These are phyloP conservation scores for Stichopus horrens DNA, from an alignment of 53 echinoderm and acorn worm genomes.

Conservation along the genomic window DNA sequence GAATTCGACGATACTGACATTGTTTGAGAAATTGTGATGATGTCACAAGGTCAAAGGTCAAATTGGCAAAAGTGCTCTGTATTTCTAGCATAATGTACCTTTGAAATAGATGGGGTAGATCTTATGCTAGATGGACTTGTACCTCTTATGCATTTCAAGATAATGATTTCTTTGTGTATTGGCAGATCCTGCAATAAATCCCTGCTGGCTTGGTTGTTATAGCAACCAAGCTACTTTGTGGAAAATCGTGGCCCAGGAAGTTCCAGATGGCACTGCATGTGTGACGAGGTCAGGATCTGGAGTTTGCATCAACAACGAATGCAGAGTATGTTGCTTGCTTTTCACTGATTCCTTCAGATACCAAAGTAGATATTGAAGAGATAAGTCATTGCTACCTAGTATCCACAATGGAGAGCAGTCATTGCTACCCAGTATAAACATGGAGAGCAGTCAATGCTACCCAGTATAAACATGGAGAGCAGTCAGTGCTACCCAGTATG, in stretches of 20 bases:
- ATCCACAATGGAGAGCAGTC: too few species aligned
- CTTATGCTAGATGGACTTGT: too few species aligned
- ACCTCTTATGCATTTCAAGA: too few species aligned
- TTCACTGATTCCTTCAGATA: neutral
- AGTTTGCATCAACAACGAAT: constrained; percentile 31
- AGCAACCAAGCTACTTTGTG: constrained; percentile 17
- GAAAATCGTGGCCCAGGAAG: constrained; percentile 30
- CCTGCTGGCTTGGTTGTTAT: constrained; percentile 43
- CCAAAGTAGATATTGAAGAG: neutral
- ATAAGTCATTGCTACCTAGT: neutral
- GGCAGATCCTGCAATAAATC: constrained; percentile 29
- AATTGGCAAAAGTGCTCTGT: too few species aligned
- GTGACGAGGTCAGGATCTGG: constrained; percentile 1
- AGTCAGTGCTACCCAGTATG: too few species aligned
- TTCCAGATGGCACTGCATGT: constrained; percentile 33
- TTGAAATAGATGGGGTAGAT: too few species aligned
- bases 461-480: neutral
- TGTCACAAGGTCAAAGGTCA: too few species aligned
- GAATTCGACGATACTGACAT: too few species aligned
- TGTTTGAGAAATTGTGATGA: too few species aligned
- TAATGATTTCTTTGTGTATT: neutral
- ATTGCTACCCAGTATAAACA: too few species aligned
- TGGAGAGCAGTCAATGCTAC: neutral
- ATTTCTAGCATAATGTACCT: too few species aligned
- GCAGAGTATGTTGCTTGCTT: constrained; percentile 13